These are phyloP conservation scores for Ryuthela nishihirai DNA, from an alignment of 2,888 invertebrate genomes.

Conservation along the genomic window DNA sequence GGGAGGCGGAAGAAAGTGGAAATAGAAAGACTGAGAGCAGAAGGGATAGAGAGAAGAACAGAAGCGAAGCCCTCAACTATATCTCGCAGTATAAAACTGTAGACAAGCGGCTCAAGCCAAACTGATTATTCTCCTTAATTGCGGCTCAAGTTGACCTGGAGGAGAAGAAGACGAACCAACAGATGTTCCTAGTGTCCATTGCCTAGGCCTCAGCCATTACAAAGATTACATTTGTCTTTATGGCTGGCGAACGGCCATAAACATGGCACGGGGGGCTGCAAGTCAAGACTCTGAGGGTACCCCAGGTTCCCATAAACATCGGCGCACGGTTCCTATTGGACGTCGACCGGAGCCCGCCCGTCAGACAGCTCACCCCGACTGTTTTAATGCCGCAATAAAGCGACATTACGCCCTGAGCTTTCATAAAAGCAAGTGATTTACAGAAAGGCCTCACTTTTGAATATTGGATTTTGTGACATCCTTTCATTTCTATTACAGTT, in stretches of 20 bases:
- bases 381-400: constrained; percentile 37
- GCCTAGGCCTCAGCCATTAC: constrained; percentile 38
- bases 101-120: constrained; percentile 31
- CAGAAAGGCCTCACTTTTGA: constrained; percentile 32
- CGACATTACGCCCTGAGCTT: constrained; percentile 35
- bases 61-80: background rate
- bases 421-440: constrained; percentile 36
- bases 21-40: constrained; percentile 18
- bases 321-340: too few relatives aligned
- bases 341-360: too few relatives aligned
- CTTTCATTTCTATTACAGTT: constrained; percentile 9
- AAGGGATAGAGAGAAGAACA: constrained; percentile 16
- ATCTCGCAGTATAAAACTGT: constrained; percentile 16
- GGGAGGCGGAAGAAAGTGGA: background rate
- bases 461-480: constrained; percentile 33
- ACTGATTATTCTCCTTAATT: constrained; percentile 39
- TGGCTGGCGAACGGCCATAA: constrained; percentile 36
- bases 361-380: constrained; percentile 26
- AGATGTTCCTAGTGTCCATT: too few relatives aligned
- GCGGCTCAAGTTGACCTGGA: constrained; percentile 35
- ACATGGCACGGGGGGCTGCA: constrained; percentile 34
- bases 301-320: constrained; percentile 27
- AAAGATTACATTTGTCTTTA: constrained; percentile 40
- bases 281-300: constrained; percentile 25
- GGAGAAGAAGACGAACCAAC: too few relatives aligned